phyloP scores from a whole-genome alignment of 2,888 invertebrate genomes.

The Hydrotaea cyrtoneurina region DNA sequence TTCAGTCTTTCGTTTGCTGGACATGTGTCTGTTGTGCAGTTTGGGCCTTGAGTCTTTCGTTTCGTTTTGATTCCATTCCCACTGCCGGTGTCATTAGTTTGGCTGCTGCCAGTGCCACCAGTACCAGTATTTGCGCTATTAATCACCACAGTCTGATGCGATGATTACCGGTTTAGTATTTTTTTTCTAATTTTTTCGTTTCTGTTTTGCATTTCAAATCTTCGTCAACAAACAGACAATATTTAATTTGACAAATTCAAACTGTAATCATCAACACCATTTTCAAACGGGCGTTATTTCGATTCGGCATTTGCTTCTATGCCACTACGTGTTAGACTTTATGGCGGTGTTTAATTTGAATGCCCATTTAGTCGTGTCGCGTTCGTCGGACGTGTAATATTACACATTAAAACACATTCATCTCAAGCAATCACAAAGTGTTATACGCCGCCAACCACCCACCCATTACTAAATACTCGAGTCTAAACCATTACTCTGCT shows the following conservation, averaged over 20 bases:
- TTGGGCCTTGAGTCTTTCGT: conserved; percentile 50
- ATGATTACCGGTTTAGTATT: conserved; percentile 41
- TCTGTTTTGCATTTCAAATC: conserved; percentile 40
- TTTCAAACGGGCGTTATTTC: conserved; percentile 12
- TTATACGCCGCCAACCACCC: conserved; percentile 13
- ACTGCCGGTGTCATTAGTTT: too few relatives aligned
- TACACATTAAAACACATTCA: conserved; percentile 12
- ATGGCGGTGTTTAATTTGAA: conserved; percentile 29
- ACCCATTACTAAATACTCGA: background rate
- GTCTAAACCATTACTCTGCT: background rate
- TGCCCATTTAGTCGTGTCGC: conserved; percentile 15
- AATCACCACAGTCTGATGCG: background rate
- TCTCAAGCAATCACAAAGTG: background rate
- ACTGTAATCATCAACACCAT: conserved; percentile 33
- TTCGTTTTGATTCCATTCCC: conserved; percentile 22
- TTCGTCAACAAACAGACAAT: background rate
- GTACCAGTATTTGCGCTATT: background rate
- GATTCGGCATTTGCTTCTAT: background rate
- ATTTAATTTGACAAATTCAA: conserved; percentile 43
- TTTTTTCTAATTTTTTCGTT: too few relatives aligned
- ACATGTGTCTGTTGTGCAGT: background rate
- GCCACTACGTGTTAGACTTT: background rate
- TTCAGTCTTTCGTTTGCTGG: conserved; percentile 40
- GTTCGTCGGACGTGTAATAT: conserved; percentile 26
- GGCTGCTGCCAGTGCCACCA: too few relatives aligned